Evolutionary conservation across 2,888 invertebrate genomes (phyloP), one percentile per base, ranked within the genome.

Genomic region (Baronia brevicornis): DNA sequence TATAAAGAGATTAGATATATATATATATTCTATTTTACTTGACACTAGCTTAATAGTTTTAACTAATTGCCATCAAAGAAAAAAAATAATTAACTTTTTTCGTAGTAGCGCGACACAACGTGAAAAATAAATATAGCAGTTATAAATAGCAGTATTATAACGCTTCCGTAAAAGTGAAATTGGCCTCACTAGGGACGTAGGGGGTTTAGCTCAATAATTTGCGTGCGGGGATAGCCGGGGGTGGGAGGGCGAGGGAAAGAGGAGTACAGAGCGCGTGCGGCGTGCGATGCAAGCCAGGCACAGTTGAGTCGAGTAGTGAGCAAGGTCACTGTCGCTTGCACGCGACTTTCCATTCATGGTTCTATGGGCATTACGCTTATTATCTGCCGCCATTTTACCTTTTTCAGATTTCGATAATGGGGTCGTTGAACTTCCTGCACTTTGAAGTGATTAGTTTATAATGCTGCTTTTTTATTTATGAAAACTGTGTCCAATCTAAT

Each of bases 271-370:
- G n/a, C n/a, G 27, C 33, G 33, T 33, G 27, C 28, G 33, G 26
- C 21, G 34, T 34, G 34, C 34, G 29, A 10, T 28, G n/a, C n/a
- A n/a, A n/a, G 32, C 25, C 33, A 25, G 24, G 29, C 30, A 26
- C 35, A 35, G 35, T 26, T 14, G 29, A 35, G 35, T 26, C 19
- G 29, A 35, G 35, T 29, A 26, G 28, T 28, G 20, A 28, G 35
- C 35, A 35, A 35, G 35, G 35, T 35, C 30, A 35, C 35, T 35
- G 35, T 30, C 35, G 35, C 26, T 15, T 29, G 28, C 34, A 30
- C 35, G 35, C 29, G 33, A 28, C 33, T 27, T 21, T 26, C 35
- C 35, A 35, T 35, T 35, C 35, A 35, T 35, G 36, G 27, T 27
- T 30, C 36, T 26, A 22, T 22, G 33, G 13, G 26, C 28, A 20